Evolutionary conservation across 1,140 invertebrate species (phyloP).

Genomic region (Lucilia sericata): DNA sequence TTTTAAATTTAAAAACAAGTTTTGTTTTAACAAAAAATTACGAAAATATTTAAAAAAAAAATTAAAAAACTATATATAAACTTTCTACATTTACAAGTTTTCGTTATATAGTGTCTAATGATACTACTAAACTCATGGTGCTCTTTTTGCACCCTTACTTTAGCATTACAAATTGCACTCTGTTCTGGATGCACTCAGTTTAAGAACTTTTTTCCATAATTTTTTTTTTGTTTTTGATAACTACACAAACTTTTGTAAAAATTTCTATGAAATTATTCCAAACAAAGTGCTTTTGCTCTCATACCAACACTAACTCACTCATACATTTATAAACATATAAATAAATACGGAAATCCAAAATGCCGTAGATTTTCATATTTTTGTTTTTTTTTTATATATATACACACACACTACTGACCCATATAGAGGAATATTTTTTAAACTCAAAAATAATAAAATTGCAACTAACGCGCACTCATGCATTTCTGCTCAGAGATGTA

Average conservation of each 20-base stretch:
- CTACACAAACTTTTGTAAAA: not conserved
- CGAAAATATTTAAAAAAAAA: not conserved
- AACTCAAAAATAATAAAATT: not conserved
- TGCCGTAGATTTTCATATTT: conserved; percentile 30
- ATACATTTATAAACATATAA: not conserved
- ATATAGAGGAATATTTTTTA: not conserved
- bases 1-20: too few species aligned
- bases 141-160: conserved; percentile 39
- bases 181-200: not conserved
- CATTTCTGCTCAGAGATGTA: not conserved
- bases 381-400: not conserved
- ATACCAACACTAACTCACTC: not conserved
- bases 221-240: not conserved
- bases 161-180: conserved; percentile 15
- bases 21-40: too few species aligned
- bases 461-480: not conserved
- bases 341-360: conserved; percentile 41
- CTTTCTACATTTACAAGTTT: not conserved
- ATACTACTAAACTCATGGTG: not conserved
- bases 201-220: not conserved
- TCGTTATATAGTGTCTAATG: not conserved
- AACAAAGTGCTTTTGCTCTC: not conserved
- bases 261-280: not conserved
- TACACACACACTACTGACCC: conserved; percentile 46
- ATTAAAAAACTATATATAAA: not conserved